A percentile compares a stretch with the other conserved stretches of the same genome.
Conservation (phyloP, 1,140 invertebrate genomes). For the Ganaspis sp. region DNA sequence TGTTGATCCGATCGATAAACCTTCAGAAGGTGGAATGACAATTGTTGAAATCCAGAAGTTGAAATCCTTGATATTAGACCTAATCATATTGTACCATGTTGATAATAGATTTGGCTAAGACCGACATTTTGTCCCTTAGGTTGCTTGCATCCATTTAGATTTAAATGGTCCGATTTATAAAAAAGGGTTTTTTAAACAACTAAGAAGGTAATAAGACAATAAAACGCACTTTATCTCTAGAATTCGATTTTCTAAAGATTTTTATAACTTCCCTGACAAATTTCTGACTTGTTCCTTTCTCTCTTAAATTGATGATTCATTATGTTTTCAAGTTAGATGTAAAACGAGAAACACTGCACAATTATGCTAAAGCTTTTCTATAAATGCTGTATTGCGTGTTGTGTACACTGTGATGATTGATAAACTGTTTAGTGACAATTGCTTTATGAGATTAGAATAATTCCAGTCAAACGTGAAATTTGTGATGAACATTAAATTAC, state of each 20-base stretch:
- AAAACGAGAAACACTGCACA: conserved; percentile 51
- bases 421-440: neutral
- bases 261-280: neutral
- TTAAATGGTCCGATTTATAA: conserved; percentile 18
- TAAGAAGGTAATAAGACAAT: neutral
- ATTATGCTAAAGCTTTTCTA: conserved; percentile 56
- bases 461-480: neutral
- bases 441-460: neutral
- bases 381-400: conserved; percentile 53
- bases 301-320: conserved; percentile 28
- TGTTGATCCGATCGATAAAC: conserved; percentile 59
- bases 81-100: neutral
- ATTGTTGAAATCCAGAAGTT: conserved; percentile 12
- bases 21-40: conserved; percentile 14
- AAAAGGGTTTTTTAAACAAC: neutral
- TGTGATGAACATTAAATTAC: neutral
- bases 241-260: neutral
- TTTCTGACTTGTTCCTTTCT: conserved; percentile 26
- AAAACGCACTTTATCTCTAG: conserved; percentile 32
- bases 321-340: conserved; percentile 38
- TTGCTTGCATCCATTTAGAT: conserved; percentile 50
- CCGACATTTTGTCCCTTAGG: conserved; percentile 55
- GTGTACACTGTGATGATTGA: conserved; percentile 11
- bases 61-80: conserved; percentile 43
- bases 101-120: conserved; percentile 31